A percentile compares a stretch with the other conserved stretches of the same genome.
phyloP scores from a whole-genome alignment of 2,888 invertebrate genomes.

The Craniophora ligustri region DNA sequence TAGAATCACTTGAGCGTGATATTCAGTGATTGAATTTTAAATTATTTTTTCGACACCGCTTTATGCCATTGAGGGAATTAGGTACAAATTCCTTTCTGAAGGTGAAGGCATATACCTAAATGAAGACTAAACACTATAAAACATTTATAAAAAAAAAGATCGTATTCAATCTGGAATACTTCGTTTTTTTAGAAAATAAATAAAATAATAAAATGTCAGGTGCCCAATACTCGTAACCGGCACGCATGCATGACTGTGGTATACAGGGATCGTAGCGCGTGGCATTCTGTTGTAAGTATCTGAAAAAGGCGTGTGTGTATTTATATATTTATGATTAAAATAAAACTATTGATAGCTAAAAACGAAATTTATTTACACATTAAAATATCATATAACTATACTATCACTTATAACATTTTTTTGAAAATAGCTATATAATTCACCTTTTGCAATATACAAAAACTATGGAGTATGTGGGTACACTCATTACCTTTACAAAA shows the following conservation, averaged over 20 bases:
- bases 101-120: too few species aligned
- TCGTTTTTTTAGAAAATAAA: too few species aligned
- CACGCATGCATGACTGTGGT: too few species aligned
- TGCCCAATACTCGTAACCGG: too few species aligned
- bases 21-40: conserved; percentile 3
- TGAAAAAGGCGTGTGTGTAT: too few species aligned
- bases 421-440: conserved; percentile 59
- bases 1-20: neutral
- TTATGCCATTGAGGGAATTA: neutral
- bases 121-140: too few species aligned
- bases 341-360: conserved; percentile 67
- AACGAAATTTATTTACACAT: conserved; percentile 80
- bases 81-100: too few species aligned
- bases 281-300: too few species aligned
- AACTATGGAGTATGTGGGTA: conserved; percentile 59
- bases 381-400: conserved; percentile 75
- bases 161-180: too few species aligned
- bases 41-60: neutral
- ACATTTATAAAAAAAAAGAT: too few species aligned
- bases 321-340: conserved; percentile 41
- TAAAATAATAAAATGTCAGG: too few species aligned
- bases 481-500: conserved; percentile 79
- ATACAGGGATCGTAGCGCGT: too few species aligned
- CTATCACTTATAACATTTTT: conserved; percentile 72
- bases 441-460: conserved; percentile 69